Conservation (phyloP, 2,797 vertebrate genomes). For the Crenuchus spilurus region DNA sequence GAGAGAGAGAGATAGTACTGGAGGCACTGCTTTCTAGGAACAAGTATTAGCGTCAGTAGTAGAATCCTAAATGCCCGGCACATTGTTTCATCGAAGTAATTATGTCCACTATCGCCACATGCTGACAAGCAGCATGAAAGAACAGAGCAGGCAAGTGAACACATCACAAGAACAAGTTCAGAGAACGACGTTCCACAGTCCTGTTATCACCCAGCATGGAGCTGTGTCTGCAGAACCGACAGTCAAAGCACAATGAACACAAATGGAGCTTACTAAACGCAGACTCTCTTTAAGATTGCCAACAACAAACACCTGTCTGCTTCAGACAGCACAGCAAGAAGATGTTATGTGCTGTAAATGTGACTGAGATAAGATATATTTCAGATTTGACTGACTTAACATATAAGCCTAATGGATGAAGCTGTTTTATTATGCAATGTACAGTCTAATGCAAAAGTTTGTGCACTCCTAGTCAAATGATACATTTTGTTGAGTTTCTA, state of each 20-base stretch:
- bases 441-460: too few species aligned
- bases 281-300: constrained; percentile 6
- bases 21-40: constrained; percentile 30
- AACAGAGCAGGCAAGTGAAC: constrained; percentile 39
- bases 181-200: constrained; percentile 30
- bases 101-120: constrained; percentile 32
- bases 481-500: too few species aligned
- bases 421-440: background rate
- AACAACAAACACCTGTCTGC: constrained; percentile 4
- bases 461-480: too few species aligned
- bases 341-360: background rate
- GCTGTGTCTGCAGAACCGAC: constrained; percentile 42
- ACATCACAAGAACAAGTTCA: constrained; percentile 47
- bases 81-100: constrained; percentile 49
- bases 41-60: constrained; percentile 12
- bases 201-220: constrained; percentile 49
- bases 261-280: constrained; percentile 37
- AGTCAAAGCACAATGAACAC: constrained; percentile 33
- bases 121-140: constrained; percentile 44
- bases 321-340: background rate
- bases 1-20: constrained; percentile 20
- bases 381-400: background rate
- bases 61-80: constrained; percentile 22
- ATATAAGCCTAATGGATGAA: background rate
- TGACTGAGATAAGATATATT: background rate